Evolutionary conservation across 1,140 invertebrate species (phyloP).

Genomic region (Pseudachorutes palmiensis): DNA sequence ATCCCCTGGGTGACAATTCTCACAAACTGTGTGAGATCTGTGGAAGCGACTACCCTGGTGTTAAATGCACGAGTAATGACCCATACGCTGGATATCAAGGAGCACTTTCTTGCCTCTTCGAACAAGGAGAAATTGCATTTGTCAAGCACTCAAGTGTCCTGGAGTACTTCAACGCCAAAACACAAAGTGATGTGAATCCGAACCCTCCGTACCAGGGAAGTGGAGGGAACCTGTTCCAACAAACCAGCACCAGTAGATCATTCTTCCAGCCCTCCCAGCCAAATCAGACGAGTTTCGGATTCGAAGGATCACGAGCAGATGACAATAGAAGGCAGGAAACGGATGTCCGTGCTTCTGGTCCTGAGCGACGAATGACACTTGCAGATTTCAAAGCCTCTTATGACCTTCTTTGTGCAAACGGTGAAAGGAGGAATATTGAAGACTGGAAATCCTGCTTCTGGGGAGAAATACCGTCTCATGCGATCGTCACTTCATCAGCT

Average conservation of each 20-base stretch:
- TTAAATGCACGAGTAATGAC: conserved; percentile 74
- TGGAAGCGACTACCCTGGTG: conserved; percentile 62
- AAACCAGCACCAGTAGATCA: neutral
- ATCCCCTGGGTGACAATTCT: conserved; percentile 82
- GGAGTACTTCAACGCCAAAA: conserved; percentile 43
- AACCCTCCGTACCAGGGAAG: neutral
- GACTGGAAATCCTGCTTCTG: conserved; percentile 76
- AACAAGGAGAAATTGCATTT: conserved; percentile 85
- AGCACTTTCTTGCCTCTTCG: conserved; percentile 76
- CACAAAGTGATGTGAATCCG: neutral
- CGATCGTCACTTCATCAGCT: conserved; percentile 76
- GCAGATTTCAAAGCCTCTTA: conserved; percentile 49
- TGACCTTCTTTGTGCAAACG: conserved; percentile 79
- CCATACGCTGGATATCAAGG: conserved; percentile 84
- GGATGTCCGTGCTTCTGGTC: too few relatives aligned
- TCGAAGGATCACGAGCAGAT: neutral
- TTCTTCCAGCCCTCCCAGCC: neutral
- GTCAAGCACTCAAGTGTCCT: conserved; percentile 74
- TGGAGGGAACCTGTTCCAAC: neutral
- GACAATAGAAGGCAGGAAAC: neutral
- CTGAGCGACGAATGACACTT: too few relatives aligned
- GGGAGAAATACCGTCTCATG: conserved; percentile 75
- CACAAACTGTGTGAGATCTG: conserved; percentile 76
- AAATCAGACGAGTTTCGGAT: neutral
- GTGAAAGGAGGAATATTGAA: conserved; percentile 57